Evolutionary conservation across 2,113 vertebrate genomes (phyloP), one percentile per base, ranked within the genome.

Genomic region (Mus pahari): DNA sequence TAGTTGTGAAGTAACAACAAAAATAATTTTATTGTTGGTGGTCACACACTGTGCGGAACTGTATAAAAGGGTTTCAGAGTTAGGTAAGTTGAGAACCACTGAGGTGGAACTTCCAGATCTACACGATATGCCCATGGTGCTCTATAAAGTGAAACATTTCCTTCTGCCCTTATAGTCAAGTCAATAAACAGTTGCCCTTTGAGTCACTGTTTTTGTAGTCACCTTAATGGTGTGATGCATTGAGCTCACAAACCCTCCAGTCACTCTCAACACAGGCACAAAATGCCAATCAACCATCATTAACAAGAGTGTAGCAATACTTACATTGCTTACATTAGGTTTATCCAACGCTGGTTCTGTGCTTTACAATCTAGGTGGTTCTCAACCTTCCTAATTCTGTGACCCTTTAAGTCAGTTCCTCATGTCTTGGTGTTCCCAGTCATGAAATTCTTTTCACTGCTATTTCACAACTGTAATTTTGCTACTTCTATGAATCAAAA

Each of bases 181-280:
- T 17, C 66, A 48, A 70, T 16, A 66, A 60, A 77, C 26, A 28
- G 8, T 1, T 81, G 31, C 33, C 9, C 0, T 26, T 0, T 0
- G 6, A 53, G 28, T 42, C 81, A 39, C 48, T 73, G n/a, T 50
- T 60, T 66, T 77, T 53, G 19, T 5, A 17, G 48, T 48, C 1
- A 2, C 5, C 73, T 16, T 39, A 62, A 45, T 26, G 53, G 62
- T 8, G 6, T 58, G 3, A 45, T 1, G 28, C 62, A 42, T 58
- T 89, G 39, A 92, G 4, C 48, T 55, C 24, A 79, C 39, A 58
- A 9, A 0, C 74, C 45, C 95, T 84, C 66, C 78, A 82, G 84
- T 78, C 81, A 26, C 75, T 66, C 73, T 84, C 71, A 88, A 82
- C 89, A 42, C 36, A 88, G 9, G 50, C 11, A 33, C 36, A n/a